Evolutionary conservation across 2,113 vertebrate species (phyloP).

Genomic region (Bostrychus sinensis): DNA sequence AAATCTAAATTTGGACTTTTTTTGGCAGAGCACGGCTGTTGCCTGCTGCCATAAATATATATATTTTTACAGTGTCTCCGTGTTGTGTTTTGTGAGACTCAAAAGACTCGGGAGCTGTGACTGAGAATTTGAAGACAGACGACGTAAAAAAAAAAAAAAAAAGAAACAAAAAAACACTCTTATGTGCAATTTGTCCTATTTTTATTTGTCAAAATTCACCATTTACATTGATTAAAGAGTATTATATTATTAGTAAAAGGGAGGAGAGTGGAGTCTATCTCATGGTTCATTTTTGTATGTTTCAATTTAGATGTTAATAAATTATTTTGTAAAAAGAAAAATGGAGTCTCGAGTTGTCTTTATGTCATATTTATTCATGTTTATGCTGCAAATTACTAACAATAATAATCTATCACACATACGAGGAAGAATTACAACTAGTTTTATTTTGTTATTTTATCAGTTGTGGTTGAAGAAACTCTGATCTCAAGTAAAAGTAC

Average conservation of each 20-base stretch:
- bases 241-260: constrained; percentile 65
- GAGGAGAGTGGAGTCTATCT: constrained; percentile 81
- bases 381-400: too few relatives aligned
- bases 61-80: constrained; percentile 78
- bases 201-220: constrained; percentile 69
- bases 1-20: constrained; percentile 73
- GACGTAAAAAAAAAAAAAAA: too few relatives aligned
- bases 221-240: constrained; percentile 85
- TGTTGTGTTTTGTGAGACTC: constrained; percentile 84
- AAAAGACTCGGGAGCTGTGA: constrained; percentile 87
- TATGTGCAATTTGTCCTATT: constrained; percentile 87
- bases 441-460: too few relatives aligned
- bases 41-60: constrained; percentile 71
- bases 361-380: too few relatives aligned
- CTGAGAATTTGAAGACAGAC: constrained; percentile 74
- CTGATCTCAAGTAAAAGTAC: too few relatives aligned
- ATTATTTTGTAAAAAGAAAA: constrained; percentile 77
- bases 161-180: constrained; percentile 57
- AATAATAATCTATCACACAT: too few relatives aligned
- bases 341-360: constrained; percentile 25
- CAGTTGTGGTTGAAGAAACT: too few relatives aligned
- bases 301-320: constrained; percentile 81
- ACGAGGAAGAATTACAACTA: too few relatives aligned
- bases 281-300: constrained; percentile 78
- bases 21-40: constrained; percentile 74